These are phyloP conservation scores for Sebastes wilsoni DNA, from an alignment of 2,797 vertebrate genomes.

Conservation along the genomic window DNA sequence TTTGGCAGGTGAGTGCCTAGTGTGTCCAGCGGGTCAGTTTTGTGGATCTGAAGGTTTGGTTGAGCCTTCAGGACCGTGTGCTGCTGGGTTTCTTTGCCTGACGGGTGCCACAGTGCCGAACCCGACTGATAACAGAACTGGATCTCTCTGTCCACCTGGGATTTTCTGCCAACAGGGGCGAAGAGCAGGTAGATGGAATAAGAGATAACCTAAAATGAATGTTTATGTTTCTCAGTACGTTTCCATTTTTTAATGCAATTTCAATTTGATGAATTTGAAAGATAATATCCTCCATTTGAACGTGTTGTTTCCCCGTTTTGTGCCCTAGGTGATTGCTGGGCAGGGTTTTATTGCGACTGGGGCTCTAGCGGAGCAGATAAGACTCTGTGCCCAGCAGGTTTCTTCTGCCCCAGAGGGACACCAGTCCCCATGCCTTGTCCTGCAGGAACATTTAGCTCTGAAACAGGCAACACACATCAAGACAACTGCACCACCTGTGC, in stretches of 20 bases:
- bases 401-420: slow-evolving; percentile 85
- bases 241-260: background rate
- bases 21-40: slow-evolving; percentile 82
- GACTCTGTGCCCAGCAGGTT: slow-evolving; percentile 83
- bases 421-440: slow-evolving; percentile 80
- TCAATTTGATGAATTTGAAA: background rate
- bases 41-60: slow-evolving; percentile 83
- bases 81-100: slow-evolving; percentile 82
- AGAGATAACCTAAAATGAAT: background rate
- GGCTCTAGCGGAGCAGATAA: slow-evolving; percentile 83
- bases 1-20: slow-evolving; percentile 81
- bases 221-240: background rate
- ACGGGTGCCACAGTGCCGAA: slow-evolving; percentile 79
- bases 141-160: slow-evolving; percentile 81
- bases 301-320: background rate
- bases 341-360: slow-evolving; percentile 86
- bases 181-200: slow-evolving; percentile 70
- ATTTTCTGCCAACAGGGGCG: slow-evolving; percentile 78
- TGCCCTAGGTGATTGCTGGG: slow-evolving; percentile 80
- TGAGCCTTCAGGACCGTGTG: slow-evolving; percentile 81
- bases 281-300: background rate
- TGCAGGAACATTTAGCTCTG: slow-evolving; percentile 82
- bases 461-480: slow-evolving; percentile 73
- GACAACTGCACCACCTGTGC: slow-evolving; percentile 86
- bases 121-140: slow-evolving; percentile 82